These are phyloP conservation scores for Drosophila prostipennis DNA, from an alignment of 2,888 invertebrate genomes.

Conservation along the genomic window DNA sequence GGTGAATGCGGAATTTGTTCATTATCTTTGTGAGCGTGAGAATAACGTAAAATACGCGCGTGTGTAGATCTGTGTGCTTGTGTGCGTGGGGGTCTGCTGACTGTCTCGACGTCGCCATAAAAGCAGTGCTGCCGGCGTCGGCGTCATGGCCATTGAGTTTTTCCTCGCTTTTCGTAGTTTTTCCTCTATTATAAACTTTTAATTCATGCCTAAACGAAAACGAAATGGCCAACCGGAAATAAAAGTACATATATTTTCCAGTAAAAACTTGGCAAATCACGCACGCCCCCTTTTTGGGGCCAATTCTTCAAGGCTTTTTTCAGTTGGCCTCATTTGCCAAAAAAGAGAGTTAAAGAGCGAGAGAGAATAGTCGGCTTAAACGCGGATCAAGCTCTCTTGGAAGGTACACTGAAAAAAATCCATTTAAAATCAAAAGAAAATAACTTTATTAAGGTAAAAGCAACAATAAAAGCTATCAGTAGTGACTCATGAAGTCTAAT, in stretches of 20 bases:
- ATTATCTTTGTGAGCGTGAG: constrained; percentile 38
- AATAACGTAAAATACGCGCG: background rate
- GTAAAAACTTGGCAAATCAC: constrained; percentile 5
- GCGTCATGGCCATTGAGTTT: constrained; percentile 81
- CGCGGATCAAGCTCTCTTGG: constrained; percentile 34
- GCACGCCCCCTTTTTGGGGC: constrained; percentile 20
- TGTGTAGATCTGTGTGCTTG: background rate
- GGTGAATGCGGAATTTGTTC: constrained; percentile 32
- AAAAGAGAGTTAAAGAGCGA: constrained; percentile 41
- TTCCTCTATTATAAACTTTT: constrained; percentile 46
- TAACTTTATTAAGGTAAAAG: no score
- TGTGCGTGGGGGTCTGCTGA: constrained; percentile 57
- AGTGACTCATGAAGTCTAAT: no score
- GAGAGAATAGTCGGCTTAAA: constrained; percentile 38
- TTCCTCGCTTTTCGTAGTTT: constrained; percentile 47
- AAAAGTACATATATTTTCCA: constrained; percentile 1
- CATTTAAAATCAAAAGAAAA: no score
- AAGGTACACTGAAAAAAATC: background rate
- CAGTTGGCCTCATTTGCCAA: constrained; percentile 64
- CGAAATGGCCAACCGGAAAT: constrained; percentile 64
- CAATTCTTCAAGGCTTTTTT: constrained; percentile 37
- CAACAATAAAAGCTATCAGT: no score
- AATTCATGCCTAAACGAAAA: constrained; percentile 57
- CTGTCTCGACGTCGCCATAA: constrained; percentile 55
- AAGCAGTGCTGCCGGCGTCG: constrained; percentile 52